These are phyloP conservation scores for Scaptomyza flava DNA, from an alignment of 2,888 invertebrate species.

Conservation along the genomic window DNA sequence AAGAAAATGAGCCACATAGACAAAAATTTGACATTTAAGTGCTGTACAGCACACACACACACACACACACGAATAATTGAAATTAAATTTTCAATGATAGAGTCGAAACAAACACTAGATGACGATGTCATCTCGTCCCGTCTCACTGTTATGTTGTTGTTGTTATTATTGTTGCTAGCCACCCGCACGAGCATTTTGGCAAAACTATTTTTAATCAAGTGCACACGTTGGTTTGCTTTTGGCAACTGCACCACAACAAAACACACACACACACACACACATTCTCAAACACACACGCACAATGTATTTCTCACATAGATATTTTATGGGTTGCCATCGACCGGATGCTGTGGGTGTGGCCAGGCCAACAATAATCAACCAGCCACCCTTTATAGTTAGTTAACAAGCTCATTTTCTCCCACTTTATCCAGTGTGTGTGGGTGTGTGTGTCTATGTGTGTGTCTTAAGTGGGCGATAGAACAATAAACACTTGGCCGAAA, in stretches of 20 bases:
- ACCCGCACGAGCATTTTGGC: slow-evolving; percentile 58
- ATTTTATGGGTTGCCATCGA: slow-evolving; percentile 20
- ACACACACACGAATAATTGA: slow-evolving; percentile 64
- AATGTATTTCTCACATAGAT: slow-evolving; percentile 1
- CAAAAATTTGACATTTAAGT: slow-evolving; percentile 66
- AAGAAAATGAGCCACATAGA: slow-evolving; percentile 67
- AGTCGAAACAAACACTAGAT: slow-evolving; percentile 39
- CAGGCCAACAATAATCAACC: slow-evolving; percentile 25
- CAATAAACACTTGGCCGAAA: slow-evolving; percentile 62
- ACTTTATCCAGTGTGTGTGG: slow-evolving; percentile 25
- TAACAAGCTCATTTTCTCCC: slow-evolving; percentile 37
- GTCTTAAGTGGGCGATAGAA: slow-evolving; percentile 54
- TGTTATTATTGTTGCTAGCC: slow-evolving; percentile 49
- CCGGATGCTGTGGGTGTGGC: slow-evolving; percentile 53
- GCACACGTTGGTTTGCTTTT: slow-evolving; percentile 55
- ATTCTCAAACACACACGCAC: slow-evolving; percentile 8
- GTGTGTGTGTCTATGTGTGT: not conserved
- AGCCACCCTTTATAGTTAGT: slow-evolving; percentile 44
- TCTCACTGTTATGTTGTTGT: not conserved
- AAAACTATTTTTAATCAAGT: slow-evolving; percentile 75
- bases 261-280: slow-evolving; percentile 1
- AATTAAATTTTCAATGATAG: slow-evolving; percentile 78
- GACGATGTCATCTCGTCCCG: slow-evolving; percentile 44
- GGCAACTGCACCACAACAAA: slow-evolving; percentile 54
- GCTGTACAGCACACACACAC: slow-evolving; percentile 29